phyloP scores from a whole-genome alignment of 2,888 invertebrate genomes.

The Stenoptilia bipunctidactyla region DNA sequence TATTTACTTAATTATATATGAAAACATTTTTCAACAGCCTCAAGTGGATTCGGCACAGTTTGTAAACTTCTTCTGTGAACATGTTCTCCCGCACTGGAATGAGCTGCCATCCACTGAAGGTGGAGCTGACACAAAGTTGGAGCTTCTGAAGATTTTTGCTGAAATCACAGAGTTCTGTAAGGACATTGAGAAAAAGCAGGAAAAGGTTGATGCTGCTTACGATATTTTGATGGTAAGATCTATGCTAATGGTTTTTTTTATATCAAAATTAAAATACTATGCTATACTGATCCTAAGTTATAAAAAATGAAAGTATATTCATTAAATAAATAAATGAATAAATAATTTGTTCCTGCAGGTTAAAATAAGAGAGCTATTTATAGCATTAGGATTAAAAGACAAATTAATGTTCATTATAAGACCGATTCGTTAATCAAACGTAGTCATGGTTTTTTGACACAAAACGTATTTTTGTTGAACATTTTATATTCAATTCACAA shows the following conservation, averaged over 20 bases:
- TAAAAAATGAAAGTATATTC: too few relatives aligned
- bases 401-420: too few relatives aligned
- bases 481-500: too few relatives aligned
- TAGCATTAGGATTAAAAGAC: too few relatives aligned
- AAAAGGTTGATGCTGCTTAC: conserved; percentile 82
- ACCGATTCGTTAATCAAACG: too few relatives aligned
- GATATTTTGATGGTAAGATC: conserved; percentile 78
- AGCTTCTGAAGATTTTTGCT: conserved; percentile 88
- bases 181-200: conserved; percentile 79
- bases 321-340: too few relatives aligned
- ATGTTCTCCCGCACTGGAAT: conserved; percentile 83
- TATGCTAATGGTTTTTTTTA: neutral
- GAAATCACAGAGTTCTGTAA: conserved; percentile 86
- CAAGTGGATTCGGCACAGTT: conserved; percentile 89
- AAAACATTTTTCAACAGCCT: conserved; percentile 73
- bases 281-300: too few relatives aligned
- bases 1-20: too few relatives aligned
- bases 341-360: too few relatives aligned
- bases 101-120: conserved; percentile 74
- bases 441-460: too few relatives aligned
- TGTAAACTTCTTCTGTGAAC: conserved; percentile 85
- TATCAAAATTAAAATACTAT: neutral
- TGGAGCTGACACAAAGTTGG: conserved; percentile 76
- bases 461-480: too few relatives aligned
- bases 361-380: too few relatives aligned